Evolutionary conservation across 30 jellyfish, hydroid and myxozoan genomes (phyloP).

Genomic region (Chrysaora quinquecirrha): DNA sequence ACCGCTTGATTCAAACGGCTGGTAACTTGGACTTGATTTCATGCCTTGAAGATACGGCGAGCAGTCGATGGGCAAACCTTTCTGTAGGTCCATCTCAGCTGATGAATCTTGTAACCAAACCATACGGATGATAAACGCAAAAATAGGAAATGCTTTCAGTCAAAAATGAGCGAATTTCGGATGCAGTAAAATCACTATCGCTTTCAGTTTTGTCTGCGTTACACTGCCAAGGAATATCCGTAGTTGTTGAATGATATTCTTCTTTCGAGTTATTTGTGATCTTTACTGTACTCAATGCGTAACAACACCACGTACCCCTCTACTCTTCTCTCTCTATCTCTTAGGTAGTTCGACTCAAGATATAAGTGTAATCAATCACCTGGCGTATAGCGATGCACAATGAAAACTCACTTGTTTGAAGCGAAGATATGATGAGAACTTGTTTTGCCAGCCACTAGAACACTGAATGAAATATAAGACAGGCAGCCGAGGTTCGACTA

Average conservation of each 20-base stretch:
- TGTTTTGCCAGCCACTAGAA: not conserved
- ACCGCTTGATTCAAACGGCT: conserved; percentile 52
- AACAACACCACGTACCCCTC: too few species aligned
- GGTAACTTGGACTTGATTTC: conserved; percentile 69
- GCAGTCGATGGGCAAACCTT: conserved; percentile 68
- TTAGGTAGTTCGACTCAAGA: not conserved
- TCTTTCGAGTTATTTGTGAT: not conserved
- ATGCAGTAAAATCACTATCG: not conserved
- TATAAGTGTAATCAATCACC: not conserved
- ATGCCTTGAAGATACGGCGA: conserved; percentile 60
- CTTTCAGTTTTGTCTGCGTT: not conserved
- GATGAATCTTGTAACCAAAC: conserved; percentile 70
- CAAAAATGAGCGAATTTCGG: not conserved
- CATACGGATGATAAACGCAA: conserved; percentile 48
- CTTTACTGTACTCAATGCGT: not conserved
- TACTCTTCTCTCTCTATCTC: not conserved
- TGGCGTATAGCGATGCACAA: not conserved
- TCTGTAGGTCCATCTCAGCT: conserved; percentile 66
- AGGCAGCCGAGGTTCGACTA: not conserved
- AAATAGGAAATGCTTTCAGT: not conserved
- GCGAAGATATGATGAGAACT: not conserved
- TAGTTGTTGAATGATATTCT: not conserved
- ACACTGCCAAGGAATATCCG: not conserved
- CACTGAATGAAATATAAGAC: not conserved
- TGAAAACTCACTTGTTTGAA: not conserved